Conservation (phyloP, 2,113 vertebrate species). For the Microtus montanus region DNA sequence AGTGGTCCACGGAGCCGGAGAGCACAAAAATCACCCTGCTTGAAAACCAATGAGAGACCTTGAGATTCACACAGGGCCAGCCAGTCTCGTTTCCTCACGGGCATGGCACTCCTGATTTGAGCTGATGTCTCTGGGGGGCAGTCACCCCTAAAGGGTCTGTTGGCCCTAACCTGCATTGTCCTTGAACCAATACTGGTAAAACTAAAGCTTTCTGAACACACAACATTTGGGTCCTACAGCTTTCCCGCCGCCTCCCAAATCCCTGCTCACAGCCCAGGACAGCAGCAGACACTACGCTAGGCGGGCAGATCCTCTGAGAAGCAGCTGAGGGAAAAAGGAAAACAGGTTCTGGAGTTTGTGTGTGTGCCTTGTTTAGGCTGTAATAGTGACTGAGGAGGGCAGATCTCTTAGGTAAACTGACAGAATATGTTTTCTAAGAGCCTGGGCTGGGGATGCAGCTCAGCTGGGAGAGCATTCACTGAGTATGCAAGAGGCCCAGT, state of each 20-base stretch:
- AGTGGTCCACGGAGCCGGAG: fast-evolving
- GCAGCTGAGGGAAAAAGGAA: background rate
- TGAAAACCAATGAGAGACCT: background rate
- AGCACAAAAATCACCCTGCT: background rate
- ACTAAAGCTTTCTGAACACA: background rate
- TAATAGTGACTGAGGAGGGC: background rate
- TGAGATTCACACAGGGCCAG: background rate
- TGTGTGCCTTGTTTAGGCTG: background rate
- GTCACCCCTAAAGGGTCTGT: background rate
- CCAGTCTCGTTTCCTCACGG: background rate
- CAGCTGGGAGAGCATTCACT: background rate
- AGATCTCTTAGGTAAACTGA: background rate
- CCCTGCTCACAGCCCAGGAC: background rate
- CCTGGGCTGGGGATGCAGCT: too few species aligned
- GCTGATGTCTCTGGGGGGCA: background rate
- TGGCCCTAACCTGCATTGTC: background rate
- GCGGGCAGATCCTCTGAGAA: background rate
- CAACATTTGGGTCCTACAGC: background rate
- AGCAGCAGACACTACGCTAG: background rate
- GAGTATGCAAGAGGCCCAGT: background rate
- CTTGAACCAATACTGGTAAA: background rate
- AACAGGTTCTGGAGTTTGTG: background rate
- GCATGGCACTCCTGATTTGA: background rate
- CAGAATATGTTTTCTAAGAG: background rate
- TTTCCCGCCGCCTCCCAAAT: background rate